Conservation (phyloP, 2,888 invertebrate genomes). For the Sinhomidia bicolor region DNA sequence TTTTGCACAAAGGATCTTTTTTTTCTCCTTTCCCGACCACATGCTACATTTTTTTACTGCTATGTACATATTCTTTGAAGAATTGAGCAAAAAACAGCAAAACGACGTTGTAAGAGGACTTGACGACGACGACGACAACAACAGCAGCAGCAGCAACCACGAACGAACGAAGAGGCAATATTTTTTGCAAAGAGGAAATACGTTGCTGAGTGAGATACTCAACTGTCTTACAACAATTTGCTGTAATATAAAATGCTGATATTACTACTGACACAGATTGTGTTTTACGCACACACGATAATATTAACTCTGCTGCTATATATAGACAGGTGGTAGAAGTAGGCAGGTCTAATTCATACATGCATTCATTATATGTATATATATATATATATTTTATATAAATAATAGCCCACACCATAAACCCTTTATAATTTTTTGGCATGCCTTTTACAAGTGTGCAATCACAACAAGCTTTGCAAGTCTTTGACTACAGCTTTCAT, state of each 20-base stretch:
- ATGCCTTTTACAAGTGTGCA: slow-evolving; percentile 26
- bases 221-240: neutral
- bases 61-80: neutral
- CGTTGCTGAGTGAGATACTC: slow-evolving; percentile 39
- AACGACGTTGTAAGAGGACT: neutral
- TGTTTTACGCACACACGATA: too few relatives aligned
- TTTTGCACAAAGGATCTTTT: neutral
- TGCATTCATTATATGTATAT: neutral
- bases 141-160: too few relatives aligned
- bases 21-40: slow-evolving; percentile 59
- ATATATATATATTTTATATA: neutral
- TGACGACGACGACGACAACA: neutral
- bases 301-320: neutral
- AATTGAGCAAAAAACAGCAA: neutral
- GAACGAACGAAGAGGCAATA: too few relatives aligned
- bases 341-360: neutral
- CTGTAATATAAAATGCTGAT: neutral
- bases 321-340: neutral
- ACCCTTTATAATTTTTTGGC: slow-evolving; percentile 21
- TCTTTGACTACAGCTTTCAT: neutral
- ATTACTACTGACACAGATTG: slow-evolving; percentile 47
- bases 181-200: slow-evolving; percentile 56
- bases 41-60: slow-evolving; percentile 40
- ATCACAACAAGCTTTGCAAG: slow-evolving; percentile 12
- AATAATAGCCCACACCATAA: slow-evolving; percentile 44